Conservation (phyloP, 2,797 vertebrate species). For the Cirrhinus mrigala region DNA sequence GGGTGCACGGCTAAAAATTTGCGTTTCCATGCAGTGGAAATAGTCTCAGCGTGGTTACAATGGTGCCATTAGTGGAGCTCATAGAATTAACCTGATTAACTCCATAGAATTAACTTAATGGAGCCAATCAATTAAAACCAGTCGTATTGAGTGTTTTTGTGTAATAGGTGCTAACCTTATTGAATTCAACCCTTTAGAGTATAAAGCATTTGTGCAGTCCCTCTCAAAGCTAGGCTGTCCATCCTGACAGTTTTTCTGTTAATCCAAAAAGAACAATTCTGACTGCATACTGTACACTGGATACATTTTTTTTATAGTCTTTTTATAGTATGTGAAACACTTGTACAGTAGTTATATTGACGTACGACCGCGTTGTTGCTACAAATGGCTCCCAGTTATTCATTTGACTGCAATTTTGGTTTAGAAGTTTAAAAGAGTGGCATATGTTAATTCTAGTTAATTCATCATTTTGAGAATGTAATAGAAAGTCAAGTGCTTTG, state of each 20-base stretch:
- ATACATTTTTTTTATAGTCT: too few species aligned
- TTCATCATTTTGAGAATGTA: too few species aligned
- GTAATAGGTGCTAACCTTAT: conserved; percentile 7
- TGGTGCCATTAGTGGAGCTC: not conserved
- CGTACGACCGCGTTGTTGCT: too few species aligned
- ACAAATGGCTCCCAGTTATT: too few species aligned
- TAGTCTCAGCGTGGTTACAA: not conserved
- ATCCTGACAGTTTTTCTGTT: not conserved
- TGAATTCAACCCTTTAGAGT: not conserved
- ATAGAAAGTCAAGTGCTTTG: too few species aligned
- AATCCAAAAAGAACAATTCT: too few species aligned
- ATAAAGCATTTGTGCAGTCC: not conserved
- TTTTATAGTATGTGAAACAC: too few species aligned
- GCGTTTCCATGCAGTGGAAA: conserved; percentile 6
- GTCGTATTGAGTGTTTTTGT: not conserved
- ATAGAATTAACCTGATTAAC: not conserved
- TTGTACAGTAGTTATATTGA: too few species aligned
- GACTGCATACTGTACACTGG: too few species aligned
- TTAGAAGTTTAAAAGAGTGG: too few species aligned
- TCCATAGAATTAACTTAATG: conserved; percentile 2
- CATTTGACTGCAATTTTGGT: too few species aligned
- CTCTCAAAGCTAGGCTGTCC: not conserved
- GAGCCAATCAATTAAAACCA: conserved; percentile 13
- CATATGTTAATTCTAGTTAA: too few species aligned
- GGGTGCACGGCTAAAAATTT: not conserved